Evolutionary conservation across 2,888 invertebrate genomes (phyloP).

Genomic region (Gastrophysa polygoni): DNA sequence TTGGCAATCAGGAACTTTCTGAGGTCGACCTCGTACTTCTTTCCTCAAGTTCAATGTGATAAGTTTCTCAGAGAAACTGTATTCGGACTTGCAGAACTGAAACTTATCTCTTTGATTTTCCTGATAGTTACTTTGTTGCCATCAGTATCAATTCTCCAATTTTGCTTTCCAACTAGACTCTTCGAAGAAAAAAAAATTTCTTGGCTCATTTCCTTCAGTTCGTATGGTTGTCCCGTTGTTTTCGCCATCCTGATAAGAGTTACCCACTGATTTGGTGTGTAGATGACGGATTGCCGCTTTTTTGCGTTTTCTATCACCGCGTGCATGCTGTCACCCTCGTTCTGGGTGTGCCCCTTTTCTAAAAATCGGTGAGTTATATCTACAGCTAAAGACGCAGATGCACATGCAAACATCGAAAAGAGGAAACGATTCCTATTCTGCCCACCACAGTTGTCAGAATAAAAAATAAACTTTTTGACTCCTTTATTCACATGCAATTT

Average conservation of each 20-base stretch:
- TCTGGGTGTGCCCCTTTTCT: constrained; percentile 19
- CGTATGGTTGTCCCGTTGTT: no score
- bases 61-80: no score
- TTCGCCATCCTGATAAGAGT: neutral
- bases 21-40: no score
- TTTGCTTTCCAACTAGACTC: neutral
- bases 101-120: neutral
- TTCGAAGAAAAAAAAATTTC: no score
- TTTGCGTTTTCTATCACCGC: constrained; percentile 6
- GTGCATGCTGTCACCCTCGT: constrained; percentile 20
- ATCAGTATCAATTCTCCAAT: no score
- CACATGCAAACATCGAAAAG: neutral
- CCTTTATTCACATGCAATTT: no score
- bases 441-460: constrained; percentile 18
- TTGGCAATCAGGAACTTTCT: no score
- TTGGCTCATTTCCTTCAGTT: no score
- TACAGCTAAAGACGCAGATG: no score
- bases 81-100: constrained; percentile 1
- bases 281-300: neutral
- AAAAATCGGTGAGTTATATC: constrained; percentile 21
- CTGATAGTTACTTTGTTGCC: no score
- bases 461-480: no score
- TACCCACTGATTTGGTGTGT: constrained; percentile 3
- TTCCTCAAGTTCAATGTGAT: no score
- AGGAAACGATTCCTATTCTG: constrained; percentile 3